These are phyloP conservation scores for Cheilosia grossa DNA, from an alignment of 2,888 invertebrate genomes.

Conservation along the genomic window DNA sequence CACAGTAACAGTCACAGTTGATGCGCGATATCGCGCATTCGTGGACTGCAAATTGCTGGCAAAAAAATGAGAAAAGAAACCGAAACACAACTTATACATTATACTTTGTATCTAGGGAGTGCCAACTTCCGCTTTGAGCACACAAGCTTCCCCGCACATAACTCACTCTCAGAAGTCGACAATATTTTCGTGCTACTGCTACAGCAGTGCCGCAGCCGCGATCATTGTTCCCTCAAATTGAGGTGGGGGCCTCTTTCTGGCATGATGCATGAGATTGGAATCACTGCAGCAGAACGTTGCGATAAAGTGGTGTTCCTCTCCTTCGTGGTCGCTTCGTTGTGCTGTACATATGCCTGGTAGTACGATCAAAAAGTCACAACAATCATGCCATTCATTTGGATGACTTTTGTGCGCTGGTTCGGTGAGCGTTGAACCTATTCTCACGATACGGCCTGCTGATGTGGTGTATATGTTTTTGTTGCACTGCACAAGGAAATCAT, in stretches of 20 bases:
- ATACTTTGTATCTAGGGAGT: conserved; percentile 69
- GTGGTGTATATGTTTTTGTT: conserved; percentile 7
- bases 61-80: conserved; percentile 25
- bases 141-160: conserved; percentile 70
- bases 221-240: conserved; percentile 72
- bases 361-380: conserved; percentile 68
- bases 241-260: conserved; percentile 71
- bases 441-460: conserved; percentile 55
- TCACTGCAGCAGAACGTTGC: conserved; percentile 75
- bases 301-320: conserved; percentile 67
- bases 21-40: conserved; percentile 71
- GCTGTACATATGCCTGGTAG: background rate
- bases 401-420: conserved; percentile 40
- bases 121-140: conserved; percentile 73
- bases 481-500: conserved; percentile 18
- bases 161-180: conserved; percentile 65
- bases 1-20: conserved; percentile 39
- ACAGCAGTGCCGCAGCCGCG: conserved; percentile 35
- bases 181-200: conserved; percentile 55
- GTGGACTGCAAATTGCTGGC: conserved; percentile 66
- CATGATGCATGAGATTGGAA: conserved; percentile 75
- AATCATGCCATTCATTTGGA: conserved; percentile 71
- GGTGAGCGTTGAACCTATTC: conserved; percentile 64
- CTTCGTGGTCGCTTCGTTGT: conserved; percentile 15
- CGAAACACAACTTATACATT: conserved; percentile 7